Evolutionary conservation across 1,140 invertebrate genomes (phyloP).

Genomic region (Drosophila gunungcola): DNA sequence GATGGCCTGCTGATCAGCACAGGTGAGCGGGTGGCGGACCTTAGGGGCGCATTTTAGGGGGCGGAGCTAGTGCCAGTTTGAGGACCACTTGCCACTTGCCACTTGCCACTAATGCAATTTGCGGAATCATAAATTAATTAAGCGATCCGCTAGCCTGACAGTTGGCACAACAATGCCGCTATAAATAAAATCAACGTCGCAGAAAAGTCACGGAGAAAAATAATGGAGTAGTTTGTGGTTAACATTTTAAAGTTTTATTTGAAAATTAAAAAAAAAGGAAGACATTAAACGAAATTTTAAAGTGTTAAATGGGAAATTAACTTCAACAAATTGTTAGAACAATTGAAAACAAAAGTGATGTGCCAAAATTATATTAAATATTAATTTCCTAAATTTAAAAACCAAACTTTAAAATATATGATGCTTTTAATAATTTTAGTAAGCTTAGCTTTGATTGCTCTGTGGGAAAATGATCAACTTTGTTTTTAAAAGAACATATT

Average conservation of each 20-base stretch:
- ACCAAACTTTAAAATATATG: too few species aligned
- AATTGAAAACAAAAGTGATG: too few species aligned
- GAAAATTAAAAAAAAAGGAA: background rate
- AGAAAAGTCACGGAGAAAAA: constrained; percentile 39
- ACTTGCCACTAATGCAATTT: constrained; percentile 72
- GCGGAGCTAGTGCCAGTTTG: background rate
- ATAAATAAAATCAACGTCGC: constrained; percentile 68
- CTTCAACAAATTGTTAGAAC: too few species aligned
- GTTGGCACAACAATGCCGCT: constrained; percentile 73
- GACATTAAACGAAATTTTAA: too few species aligned
- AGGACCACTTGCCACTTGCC: constrained; percentile 12
- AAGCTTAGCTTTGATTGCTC: too few species aligned
- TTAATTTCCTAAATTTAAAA: too few species aligned
- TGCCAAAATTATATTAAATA: too few species aligned
- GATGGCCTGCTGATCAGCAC: constrained; percentile 91
- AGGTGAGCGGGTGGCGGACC: constrained; percentile 85
- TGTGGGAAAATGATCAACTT: too few species aligned
- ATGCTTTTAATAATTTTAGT: too few species aligned
- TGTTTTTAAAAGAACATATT: too few species aligned
- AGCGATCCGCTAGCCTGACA: constrained; percentile 70
- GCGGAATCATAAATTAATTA: constrained; percentile 81
- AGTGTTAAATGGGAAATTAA: too few species aligned
- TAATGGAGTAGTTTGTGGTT: background rate
- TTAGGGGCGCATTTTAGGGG: background rate
- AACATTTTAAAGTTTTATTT: background rate